Base-by-base conservation (phyloP, 1,140 invertebrate genomes). In the Acromyrmex charruanus region DNA sequence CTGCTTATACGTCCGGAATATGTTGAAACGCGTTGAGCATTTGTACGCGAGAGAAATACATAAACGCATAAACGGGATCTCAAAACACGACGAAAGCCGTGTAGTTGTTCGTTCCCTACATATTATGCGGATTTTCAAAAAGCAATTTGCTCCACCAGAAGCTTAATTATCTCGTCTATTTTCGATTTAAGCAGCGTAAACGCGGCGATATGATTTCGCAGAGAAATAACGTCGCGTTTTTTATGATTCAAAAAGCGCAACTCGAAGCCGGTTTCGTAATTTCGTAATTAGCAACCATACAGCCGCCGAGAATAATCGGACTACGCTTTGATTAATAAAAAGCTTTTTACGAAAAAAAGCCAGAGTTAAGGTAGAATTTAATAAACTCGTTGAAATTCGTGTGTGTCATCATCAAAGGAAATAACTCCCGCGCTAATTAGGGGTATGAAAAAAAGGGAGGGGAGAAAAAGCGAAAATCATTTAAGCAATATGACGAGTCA, bases 361-460 rank as follows among this genome's bases (percentile, higher is more conserved):
- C 49, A 44, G 39, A 31, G 2, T 69, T 77, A 18, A 63, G 18
- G 18, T 39, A 28, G 6, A 55, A 81, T 69, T 71, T 71, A 69
- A 81, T 81, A 69, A 55, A 55, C 77, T 44, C 77, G 77, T 44
- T 21, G n/a, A 69, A 71, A 71, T 58, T 58, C 35, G 31, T 49
- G 66, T 55, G 31, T 39, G 51, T 81, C 77, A 71, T 81, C 65
- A 16, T 81, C 77, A 81, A 81, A 81, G 77, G 77, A 55, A 71
- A 71, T 71, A 81, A 69, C 49, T 44, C 31, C 49, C 39, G 12
- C 21, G 9, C 9, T 81, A 71, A 81, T 81, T 81, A 55, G 28
- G 21, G 3, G 31, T 3, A 58, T 49, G 49, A 21, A 5, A 61
- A 61, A 61, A 77, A 18, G 28, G 3, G 31, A 18, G 21, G 16